These are phyloP conservation scores for Pharmacophagus antenor DNA, from an alignment of 2,888 invertebrate genomes.

Conservation along the genomic window DNA sequence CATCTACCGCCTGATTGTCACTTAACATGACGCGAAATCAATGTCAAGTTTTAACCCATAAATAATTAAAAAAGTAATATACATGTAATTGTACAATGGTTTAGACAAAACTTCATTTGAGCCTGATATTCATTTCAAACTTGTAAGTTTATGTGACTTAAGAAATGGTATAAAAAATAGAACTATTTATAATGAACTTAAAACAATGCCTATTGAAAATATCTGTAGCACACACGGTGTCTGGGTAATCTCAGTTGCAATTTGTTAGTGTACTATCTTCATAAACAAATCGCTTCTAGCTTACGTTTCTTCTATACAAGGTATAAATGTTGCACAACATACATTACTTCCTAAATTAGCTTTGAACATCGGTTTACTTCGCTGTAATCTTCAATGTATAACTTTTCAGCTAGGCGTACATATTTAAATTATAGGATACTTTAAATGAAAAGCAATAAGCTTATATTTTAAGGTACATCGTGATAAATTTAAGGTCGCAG, in stretches of 20 bases:
- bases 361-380: neutral
- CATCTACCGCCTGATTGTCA: too few relatives aligned
- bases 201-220: neutral
- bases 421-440: too few relatives aligned
- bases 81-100: neutral
- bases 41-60: too few relatives aligned
- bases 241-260: neutral
- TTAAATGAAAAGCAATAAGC: too few relatives aligned
- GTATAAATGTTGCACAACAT: constrained; percentile 16
- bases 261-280: neutral
- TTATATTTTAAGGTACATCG: too few relatives aligned
- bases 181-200: neutral
- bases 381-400: neutral
- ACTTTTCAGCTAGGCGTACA: neutral
- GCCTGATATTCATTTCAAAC: too few relatives aligned
- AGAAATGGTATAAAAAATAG: neutral
- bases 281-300: neutral
- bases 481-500: too few relatives aligned
- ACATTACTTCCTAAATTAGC: constrained; percentile 18
- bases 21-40: too few relatives aligned
- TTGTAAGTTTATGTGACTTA: neutral
- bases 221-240: neutral
- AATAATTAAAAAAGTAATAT: too few relatives aligned
- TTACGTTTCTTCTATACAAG: constrained; percentile 1
- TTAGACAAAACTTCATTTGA: too few relatives aligned